These are phyloP conservation scores for Lophius americanus DNA, from an alignment of 2,797 vertebrate species.

Conservation along the genomic window DNA sequence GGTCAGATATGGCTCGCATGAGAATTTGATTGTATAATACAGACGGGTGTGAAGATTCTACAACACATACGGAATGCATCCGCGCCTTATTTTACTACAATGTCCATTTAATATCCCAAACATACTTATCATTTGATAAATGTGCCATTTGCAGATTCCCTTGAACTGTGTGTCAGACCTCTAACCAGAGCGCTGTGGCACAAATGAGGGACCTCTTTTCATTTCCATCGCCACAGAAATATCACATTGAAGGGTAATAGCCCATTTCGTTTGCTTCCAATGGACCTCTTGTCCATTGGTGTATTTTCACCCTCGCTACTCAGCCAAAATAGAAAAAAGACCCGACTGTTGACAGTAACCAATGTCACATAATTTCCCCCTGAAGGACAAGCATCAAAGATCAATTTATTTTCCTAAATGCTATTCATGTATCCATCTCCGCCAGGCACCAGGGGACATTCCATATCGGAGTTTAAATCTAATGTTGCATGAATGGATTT, in stretches of 20 bases:
- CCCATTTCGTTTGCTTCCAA: constrained; percentile 72
- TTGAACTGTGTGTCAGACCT: constrained; percentile 59
- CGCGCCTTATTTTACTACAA: constrained; percentile 11
- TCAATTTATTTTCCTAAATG: constrained; percentile 82
- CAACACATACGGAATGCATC: constrained; percentile 24
- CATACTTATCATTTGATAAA: constrained; percentile 67
- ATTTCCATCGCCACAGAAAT: constrained; percentile 72
- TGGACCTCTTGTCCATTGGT: constrained; percentile 54
- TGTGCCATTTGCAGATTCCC: constrained; percentile 50
- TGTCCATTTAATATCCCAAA: constrained; percentile 52
- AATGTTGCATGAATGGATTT: constrained; percentile 70
- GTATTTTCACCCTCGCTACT: constrained; percentile 69
- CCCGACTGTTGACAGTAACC: constrained; percentile 80
- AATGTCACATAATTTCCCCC: constrained; percentile 81
- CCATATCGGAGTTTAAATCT: constrained; percentile 69
- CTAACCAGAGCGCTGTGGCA: constrained; percentile 68
- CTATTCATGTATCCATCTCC: constrained; percentile 77
- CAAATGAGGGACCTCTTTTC: constrained; percentile 74
- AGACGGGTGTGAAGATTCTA: constrained; percentile 17
- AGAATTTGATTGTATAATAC: constrained; percentile 38
- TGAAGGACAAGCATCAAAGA: constrained; percentile 82
- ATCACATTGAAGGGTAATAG: constrained; percentile 77
- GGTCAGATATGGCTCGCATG: constrained; percentile 19
- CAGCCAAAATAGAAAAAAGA: constrained; percentile 76
- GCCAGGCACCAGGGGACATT: constrained; percentile 56